A percentile compares a stretch with the other conserved stretches of the same genome.
Evolutionary conservation across 2,113 vertebrate species (phyloP).

Genomic region (Charadrius vociferus): DNA sequence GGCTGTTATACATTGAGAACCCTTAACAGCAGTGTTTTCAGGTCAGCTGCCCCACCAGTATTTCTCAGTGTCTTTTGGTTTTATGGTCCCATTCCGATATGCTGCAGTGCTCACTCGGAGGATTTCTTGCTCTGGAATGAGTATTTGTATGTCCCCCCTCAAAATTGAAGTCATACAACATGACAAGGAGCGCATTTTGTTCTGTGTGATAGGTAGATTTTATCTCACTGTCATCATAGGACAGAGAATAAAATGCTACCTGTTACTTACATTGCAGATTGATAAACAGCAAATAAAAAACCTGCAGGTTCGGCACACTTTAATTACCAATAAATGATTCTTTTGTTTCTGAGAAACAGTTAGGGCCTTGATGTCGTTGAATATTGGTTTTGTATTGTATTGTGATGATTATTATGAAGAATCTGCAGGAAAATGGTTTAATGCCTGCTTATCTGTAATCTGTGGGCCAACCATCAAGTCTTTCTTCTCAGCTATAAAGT

Average conservation of each 20-base stretch:
- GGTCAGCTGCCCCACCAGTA: background rate
- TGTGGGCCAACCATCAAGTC: accelerated
- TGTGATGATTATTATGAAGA: background rate
- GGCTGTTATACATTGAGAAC: background rate
- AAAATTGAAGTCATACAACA: background rate
- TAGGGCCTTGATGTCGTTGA: background rate
- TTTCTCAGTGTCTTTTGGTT: background rate
- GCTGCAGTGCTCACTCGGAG: background rate
- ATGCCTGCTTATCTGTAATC: background rate
- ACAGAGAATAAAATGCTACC: background rate
- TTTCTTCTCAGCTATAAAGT: background rate
- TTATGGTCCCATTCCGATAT: background rate
- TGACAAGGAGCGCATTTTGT: background rate
- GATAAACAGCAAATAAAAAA: background rate
- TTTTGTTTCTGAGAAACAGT: background rate
- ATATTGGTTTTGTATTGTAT: background rate
- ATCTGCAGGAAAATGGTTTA: background rate
- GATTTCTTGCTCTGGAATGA: background rate
- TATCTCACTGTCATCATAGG: background rate
- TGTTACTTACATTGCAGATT: background rate
- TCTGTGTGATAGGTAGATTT: background rate
- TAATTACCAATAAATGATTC: background rate
- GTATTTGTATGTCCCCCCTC: background rate
- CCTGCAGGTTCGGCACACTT: accelerated
- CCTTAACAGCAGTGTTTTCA: background rate